Evolutionary conservation across 2,113 vertebrate species (phyloP).

Genomic region (Pteruthius melanotis): DNA sequence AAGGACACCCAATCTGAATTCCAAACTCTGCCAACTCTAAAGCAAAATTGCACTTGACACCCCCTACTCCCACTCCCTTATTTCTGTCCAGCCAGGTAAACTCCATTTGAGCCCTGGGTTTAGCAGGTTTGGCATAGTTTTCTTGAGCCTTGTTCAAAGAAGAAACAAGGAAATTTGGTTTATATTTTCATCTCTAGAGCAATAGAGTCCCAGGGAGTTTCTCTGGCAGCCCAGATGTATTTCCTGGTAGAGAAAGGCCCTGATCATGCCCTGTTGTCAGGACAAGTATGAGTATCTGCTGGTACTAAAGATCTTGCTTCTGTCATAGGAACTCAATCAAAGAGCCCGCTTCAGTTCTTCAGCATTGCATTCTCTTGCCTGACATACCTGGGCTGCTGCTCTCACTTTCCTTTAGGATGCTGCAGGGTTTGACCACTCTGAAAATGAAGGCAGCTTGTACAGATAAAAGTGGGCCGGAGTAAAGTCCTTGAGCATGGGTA

Average conservation of each 20-base stretch:
- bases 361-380: neutral
- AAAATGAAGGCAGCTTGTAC: neutral
- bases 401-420: neutral
- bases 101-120: neutral
- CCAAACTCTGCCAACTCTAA: neutral
- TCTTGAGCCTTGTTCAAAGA: neutral
- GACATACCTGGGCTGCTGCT: neutral
- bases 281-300: neutral
- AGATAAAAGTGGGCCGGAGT: neutral
- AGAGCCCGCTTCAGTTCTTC: neutral
- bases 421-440: neutral
- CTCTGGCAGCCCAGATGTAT: neutral
- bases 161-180: neutral
- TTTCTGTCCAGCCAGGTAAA: neutral
- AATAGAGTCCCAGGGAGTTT: neutral
- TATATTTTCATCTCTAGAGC: neutral
- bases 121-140: neutral
- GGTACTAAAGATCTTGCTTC: neutral
- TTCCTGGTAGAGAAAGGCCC: neutral
- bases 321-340: neutral
- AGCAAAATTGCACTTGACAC: rapidly evolving
- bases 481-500: neutral
- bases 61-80: neutral
- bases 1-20: neutral
- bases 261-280: neutral